phyloP scores from a whole-genome alignment of 2,113 vertebrate genomes.

The Caranx melampygus region DNA sequence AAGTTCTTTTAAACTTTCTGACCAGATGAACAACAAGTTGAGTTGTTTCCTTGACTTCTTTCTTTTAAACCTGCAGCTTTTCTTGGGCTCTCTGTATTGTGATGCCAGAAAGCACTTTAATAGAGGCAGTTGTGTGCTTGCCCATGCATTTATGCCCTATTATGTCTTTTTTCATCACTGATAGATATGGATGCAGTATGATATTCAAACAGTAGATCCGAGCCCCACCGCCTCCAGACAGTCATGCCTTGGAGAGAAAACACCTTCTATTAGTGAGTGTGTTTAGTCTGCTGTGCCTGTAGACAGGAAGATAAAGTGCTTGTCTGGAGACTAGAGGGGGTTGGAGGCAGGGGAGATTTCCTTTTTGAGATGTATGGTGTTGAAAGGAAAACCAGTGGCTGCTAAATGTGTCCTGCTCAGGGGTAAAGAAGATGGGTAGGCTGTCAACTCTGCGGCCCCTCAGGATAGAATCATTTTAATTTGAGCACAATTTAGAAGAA shows the following conservation, averaged over 20 bases:
- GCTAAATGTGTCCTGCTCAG: slow-evolving; percentile 20
- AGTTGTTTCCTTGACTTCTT: background rate
- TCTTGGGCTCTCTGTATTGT: slow-evolving; percentile 7
- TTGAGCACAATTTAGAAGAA: slow-evolving; percentile 39
- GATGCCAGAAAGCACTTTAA: slow-evolving; percentile 13
- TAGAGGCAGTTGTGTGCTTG: slow-evolving; percentile 1
- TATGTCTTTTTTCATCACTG: slow-evolving; percentile 43
- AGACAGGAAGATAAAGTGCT: slow-evolving; percentile 71
- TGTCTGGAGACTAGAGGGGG: slow-evolving; percentile 54
- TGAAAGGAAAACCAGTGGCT: slow-evolving; percentile 49
- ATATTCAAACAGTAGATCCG: slow-evolving; percentile 53
- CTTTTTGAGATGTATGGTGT: slow-evolving; percentile 59
- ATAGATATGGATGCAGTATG: slow-evolving; percentile 38
- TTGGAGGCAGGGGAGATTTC: slow-evolving; percentile 61
- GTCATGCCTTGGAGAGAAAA: slow-evolving; percentile 45
- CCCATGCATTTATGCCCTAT: slow-evolving; percentile 38
- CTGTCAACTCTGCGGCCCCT: slow-evolving; percentile 36
- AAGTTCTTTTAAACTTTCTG: slow-evolving; percentile 15
- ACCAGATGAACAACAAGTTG: slow-evolving; percentile 9
- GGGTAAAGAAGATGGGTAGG: slow-evolving; percentile 43
- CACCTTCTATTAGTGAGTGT: slow-evolving; percentile 58
- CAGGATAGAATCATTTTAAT: slow-evolving; percentile 43
- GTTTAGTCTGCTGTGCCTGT: slow-evolving; percentile 64
- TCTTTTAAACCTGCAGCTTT: slow-evolving; percentile 14
- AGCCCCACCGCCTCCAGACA: slow-evolving; percentile 54